These are phyloP conservation scores for Heliconius sara DNA, from an alignment of 2,888 invertebrate species.

Conservation along the genomic window DNA sequence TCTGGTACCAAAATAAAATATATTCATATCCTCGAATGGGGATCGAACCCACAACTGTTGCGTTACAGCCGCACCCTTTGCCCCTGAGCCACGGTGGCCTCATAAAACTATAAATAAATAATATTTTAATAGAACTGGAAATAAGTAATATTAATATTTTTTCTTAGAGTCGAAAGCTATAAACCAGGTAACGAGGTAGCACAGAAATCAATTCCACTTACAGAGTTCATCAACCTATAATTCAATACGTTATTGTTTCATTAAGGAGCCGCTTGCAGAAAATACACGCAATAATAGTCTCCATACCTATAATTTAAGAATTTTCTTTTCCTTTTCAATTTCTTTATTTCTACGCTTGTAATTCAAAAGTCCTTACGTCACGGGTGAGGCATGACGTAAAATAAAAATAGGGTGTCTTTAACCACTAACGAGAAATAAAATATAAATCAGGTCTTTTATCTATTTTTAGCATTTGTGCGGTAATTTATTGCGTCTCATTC, in stretches of 20 bases:
- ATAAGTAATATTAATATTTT: background rate
- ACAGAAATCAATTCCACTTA: constrained; percentile 56
- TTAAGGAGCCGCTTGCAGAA: constrained; percentile 55
- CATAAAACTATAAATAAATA: too few relatives aligned
- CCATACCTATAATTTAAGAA: constrained; percentile 65
- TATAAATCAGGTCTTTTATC: constrained; percentile 1
- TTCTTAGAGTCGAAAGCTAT: background rate
- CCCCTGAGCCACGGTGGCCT: too few relatives aligned
- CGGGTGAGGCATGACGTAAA: constrained; percentile 12
- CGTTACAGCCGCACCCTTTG: too few relatives aligned
- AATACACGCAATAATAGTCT: constrained; percentile 64
- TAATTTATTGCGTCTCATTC: background rate
- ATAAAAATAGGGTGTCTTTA: constrained; percentile 12
- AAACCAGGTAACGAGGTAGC: constrained; percentile 34
- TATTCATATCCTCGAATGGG: too few relatives aligned
- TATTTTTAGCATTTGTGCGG: constrained; percentile 2
- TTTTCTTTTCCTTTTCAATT: constrained; percentile 50
- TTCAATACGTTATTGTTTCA: constrained; percentile 59
- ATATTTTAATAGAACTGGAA: background rate
- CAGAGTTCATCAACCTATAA: constrained; percentile 63
- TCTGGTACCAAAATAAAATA: too few relatives aligned
- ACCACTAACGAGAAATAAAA: constrained; percentile 18
- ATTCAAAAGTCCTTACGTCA: constrained; percentile 37
- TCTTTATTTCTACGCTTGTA: constrained; percentile 41
- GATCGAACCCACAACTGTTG: too few relatives aligned